Percentiles rank a stretch among this genome's conserved stretches.
Evolutionary conservation across 2,113 vertebrate species (phyloP).

Genomic region (Triplophysa tibetana): DNA sequence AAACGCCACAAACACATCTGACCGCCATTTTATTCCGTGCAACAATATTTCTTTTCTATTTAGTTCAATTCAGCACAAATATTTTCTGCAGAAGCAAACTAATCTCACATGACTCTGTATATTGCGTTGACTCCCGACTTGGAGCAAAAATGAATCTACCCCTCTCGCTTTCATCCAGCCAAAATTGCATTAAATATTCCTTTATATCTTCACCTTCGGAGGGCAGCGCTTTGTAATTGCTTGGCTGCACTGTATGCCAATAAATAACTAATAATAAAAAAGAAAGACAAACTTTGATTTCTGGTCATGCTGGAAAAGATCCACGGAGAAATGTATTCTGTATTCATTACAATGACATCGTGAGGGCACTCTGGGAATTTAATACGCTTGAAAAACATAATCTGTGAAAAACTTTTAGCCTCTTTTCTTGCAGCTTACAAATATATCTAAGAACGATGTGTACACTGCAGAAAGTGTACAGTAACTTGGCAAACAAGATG

Average conservation of each 20-base stretch:
- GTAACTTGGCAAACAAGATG: constrained; percentile 21
- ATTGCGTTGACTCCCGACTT: constrained; percentile 35
- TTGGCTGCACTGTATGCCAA: constrained; percentile 38
- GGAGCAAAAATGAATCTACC: constrained; percentile 24
- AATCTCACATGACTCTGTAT: constrained; percentile 44
- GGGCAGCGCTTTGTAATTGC: constrained; percentile 28
- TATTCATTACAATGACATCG: constrained; percentile 18
- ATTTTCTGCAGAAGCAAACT: constrained; percentile 19
- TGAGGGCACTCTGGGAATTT: constrained; percentile 18
- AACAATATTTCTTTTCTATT: background rate
- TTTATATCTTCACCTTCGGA: constrained; percentile 40
- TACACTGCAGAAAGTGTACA: constrained; percentile 18
- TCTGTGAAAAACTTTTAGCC: background rate
- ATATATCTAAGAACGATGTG: constrained; percentile 26
- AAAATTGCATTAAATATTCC: constrained; percentile 43
- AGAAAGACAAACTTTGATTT: constrained; percentile 10
- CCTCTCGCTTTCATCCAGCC: constrained; percentile 34
- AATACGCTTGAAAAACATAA: constrained; percentile 1
- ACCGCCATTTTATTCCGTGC: background rate
- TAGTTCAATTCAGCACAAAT: constrained; percentile 12
- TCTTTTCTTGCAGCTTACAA: background rate
- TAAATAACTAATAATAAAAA: constrained; percentile 24
- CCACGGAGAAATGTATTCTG: constrained; percentile 4
- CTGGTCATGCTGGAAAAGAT: constrained; percentile 20
- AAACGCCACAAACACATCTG: background rate